Conservation (phyloP, 2,797 vertebrate genomes). For the Hylomyscus alleni region DNA sequence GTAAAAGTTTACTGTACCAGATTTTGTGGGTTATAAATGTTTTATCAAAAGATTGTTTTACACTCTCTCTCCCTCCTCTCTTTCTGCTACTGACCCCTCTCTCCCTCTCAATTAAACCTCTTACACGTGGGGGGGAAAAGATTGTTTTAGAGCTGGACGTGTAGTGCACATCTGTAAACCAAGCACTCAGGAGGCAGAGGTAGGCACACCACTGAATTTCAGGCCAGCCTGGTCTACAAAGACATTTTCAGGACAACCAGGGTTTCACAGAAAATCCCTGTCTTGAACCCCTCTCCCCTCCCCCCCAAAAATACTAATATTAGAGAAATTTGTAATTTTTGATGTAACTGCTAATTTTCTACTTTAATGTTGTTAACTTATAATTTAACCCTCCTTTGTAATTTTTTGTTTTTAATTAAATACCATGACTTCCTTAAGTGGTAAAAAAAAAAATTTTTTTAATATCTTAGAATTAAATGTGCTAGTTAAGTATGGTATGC, state of each 20-base stretch:
- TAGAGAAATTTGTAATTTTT: constrained; percentile 44
- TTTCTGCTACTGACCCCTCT: too few species aligned
- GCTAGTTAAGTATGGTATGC: neutral
- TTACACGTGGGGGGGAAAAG: too few species aligned
- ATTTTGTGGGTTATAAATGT: neutral
- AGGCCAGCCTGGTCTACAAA: neutral
- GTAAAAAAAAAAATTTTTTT: neutral
- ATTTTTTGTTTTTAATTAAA: constrained; percentile 37
- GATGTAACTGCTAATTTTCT: neutral
- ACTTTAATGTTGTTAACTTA: constrained; percentile 22
- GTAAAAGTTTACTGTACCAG: neutral
- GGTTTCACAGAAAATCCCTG: neutral
- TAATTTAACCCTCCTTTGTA: constrained; percentile 23
- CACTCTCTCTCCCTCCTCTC: too few species aligned
- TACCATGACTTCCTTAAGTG: neutral
- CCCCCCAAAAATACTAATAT: neutral
- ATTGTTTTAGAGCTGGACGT: neutral
- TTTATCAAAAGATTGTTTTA: neutral
- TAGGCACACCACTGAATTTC: neutral
- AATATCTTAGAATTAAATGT: constrained; percentile 29
- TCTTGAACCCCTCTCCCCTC: neutral
- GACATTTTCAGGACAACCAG: neutral
- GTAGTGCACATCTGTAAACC: neutral
- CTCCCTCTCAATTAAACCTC: too few species aligned
- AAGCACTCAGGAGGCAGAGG: neutral